phyloP scores from a whole-genome alignment of 2,888 invertebrate genomes.

The Shargacucullia verbasci region DNA sequence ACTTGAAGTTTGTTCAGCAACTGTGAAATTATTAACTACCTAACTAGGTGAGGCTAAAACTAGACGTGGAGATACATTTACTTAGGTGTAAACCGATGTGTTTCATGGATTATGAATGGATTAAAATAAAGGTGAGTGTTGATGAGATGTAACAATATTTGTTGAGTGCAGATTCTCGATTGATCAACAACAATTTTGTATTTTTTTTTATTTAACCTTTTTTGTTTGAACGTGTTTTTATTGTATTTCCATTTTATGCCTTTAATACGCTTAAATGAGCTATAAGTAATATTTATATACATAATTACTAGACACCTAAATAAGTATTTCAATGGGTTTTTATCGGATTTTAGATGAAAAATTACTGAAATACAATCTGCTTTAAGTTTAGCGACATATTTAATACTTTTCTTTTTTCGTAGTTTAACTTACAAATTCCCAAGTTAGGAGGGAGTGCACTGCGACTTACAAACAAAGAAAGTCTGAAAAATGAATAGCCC shows the following conservation, averaged over 20 bases:
- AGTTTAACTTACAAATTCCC: constrained; percentile 23
- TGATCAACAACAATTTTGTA: too few relatives aligned
- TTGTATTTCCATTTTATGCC: too few relatives aligned
- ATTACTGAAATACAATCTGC: too few relatives aligned
- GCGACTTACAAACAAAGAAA: constrained; percentile 36
- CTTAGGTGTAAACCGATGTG: constrained; percentile 37
- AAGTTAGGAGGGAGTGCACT: constrained; percentile 18
- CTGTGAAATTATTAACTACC: constrained; percentile 71
- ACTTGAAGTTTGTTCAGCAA: constrained; percentile 70
- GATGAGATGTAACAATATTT: constrained; percentile 35
- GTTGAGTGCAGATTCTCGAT: constrained; percentile 4
- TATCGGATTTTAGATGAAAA: too few relatives aligned
- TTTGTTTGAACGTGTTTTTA: too few relatives aligned
- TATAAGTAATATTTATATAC: too few relatives aligned
- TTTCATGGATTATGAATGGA: constrained; percentile 40
- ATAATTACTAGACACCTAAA: too few relatives aligned
- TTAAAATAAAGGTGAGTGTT: constrained; percentile 25
- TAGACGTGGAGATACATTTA: constrained; percentile 46
- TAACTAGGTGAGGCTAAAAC: constrained; percentile 54
- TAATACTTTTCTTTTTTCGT: constrained; percentile 13
- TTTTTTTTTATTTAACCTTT: too few relatives aligned
- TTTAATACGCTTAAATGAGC: too few relatives aligned
- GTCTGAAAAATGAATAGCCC: constrained; percentile 58
- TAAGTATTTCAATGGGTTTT: too few relatives aligned
- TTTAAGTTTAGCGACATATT: neutral